Evolutionary conservation across 2,797 vertebrate species (phyloP).

Genomic region (Labroides dimidiatus): DNA sequence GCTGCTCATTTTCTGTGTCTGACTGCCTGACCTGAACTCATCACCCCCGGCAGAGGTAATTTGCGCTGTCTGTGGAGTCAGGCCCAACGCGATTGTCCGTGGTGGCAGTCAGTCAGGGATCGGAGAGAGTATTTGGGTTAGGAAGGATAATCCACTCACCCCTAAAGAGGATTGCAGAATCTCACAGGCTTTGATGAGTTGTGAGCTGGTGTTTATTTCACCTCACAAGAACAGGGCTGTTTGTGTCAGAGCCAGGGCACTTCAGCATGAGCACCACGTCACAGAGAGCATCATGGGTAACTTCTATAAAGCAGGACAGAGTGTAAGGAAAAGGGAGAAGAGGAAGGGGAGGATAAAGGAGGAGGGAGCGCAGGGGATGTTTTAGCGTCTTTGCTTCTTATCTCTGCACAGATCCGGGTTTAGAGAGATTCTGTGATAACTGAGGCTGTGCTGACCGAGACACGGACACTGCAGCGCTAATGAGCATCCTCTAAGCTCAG

Average conservation of each 20-base stretch:
- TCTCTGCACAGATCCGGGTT: slow-evolving; percentile 55
- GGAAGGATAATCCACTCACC: slow-evolving; percentile 82
- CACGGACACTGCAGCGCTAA: slow-evolving; percentile 54
- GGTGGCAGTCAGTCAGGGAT: slow-evolving; percentile 54
- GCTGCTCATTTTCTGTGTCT: slow-evolving; percentile 1
- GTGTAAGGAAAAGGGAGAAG: background rate
- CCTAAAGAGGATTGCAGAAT: slow-evolving; percentile 82
- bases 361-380: slow-evolving; percentile 26
- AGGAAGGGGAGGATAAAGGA: slow-evolving; percentile 15
- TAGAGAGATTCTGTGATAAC: slow-evolving; percentile 70
- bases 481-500: slow-evolving; percentile 57
- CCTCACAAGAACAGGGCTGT: slow-evolving; percentile 66
- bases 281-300: slow-evolving; percentile 53
- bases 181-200: slow-evolving; percentile 79
- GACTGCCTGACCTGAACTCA: slow-evolving; percentile 45
- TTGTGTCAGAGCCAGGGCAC: slow-evolving; percentile 59
- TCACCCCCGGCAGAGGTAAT: slow-evolving; percentile 45
- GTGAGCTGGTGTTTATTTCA: slow-evolving; percentile 79
- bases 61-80: slow-evolving; percentile 37
- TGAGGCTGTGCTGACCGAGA: slow-evolving; percentile 43
- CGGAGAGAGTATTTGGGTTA: slow-evolving; percentile 78
- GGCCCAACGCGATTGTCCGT: slow-evolving; percentile 51
- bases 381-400: slow-evolving; percentile 45
- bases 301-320: slow-evolving; percentile 33
- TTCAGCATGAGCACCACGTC: slow-evolving; percentile 13